Base-by-base conservation (phyloP, 1,140 invertebrate species). In the Zaprionus taronus region DNA sequence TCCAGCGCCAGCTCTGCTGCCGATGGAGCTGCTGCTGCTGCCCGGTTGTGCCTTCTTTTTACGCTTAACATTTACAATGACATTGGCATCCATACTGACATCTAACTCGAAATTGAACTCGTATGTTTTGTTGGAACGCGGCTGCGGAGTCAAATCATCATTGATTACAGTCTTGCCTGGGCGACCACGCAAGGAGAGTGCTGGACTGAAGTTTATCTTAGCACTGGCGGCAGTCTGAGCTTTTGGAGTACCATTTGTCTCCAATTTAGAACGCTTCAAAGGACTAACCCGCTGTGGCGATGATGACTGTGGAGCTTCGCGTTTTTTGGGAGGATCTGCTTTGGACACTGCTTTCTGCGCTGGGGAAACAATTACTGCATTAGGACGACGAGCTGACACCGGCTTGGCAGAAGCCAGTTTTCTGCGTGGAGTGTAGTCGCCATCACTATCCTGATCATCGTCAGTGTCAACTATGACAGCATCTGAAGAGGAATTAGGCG, bases 391-490 rank as follows among this genome's bases (percentile, higher is more conserved):
- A 22, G 55, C 20, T 26, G 75, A 57, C 5, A 44, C 20, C 38
- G 38, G 2, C 9, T 72, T 74, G 5, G 26, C 22, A 22, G 44
- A 49, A 4, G 41, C 31, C 24, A 77, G n/a, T n/a, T 58, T 86
- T 55, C 67, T 72, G 11, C 55, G 56, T 9, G 72, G 72, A 14
- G 55, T 71, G 14, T 55, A 72, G 31, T 36, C 61, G 2, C 20
- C 60, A 24, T 74, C 38, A 12, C 68, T 47, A n/a, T 53, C 63
- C 17, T 74, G 80, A 15, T 87, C 85, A 4, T 91, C 94, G 36
- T 94, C 94, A 89, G 94, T 94, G 66, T 93, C 94, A 77, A 93
- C 93, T 80, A 94, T 93, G 36, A 91, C 92, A 79, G 93, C 94
- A 69, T 94, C 93, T 67, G 47, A 14, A 1, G 69, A 72, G 0